Evolutionary conservation across 2,113 vertebrate species (phyloP).

Genomic region (Neotragus moschatus): DNA sequence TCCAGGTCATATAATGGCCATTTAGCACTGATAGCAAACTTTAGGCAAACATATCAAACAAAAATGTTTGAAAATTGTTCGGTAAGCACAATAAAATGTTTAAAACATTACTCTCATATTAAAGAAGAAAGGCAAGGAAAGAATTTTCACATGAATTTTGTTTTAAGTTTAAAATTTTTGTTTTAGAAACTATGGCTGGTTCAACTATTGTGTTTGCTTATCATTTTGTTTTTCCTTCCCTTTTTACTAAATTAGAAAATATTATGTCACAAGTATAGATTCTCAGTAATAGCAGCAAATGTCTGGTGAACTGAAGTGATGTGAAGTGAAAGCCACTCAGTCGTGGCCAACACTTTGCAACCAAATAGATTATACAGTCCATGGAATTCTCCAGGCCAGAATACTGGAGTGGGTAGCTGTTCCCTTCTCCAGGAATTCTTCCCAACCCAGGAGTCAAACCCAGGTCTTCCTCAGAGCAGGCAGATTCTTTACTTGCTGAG

Average conservation of each 20-base stretch:
- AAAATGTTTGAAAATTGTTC: not conserved
- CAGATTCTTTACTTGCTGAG: not conserved
- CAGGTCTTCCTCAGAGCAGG: not conserved
- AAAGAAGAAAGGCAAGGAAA: not conserved
- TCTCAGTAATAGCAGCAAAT: not conserved
- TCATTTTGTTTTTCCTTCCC: not conserved
- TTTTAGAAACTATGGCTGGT: not conserved
- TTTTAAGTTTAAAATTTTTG: not conserved
- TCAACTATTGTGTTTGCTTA: not conserved
- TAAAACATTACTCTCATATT: not conserved
- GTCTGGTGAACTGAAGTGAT: not conserved
- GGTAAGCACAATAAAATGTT: not conserved
- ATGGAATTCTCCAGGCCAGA: not conserved
- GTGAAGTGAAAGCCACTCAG: not conserved
- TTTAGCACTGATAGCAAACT: not conserved
- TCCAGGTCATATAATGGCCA: not conserved
- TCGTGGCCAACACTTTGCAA: rapidly evolving
- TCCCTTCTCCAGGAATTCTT: not conserved
- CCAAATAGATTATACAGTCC: not conserved
- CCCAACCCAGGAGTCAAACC: not conserved
- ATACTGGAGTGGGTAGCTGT: not conserved
- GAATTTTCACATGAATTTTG: not conserved
- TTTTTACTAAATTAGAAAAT: not conserved
- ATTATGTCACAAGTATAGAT: not conserved
- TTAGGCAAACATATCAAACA: not conserved